Evolutionary conservation across 2,797 vertebrate genomes (phyloP), one percentile per base, ranked within the genome.

Genomic region (Cirrhinus mrigala): DNA sequence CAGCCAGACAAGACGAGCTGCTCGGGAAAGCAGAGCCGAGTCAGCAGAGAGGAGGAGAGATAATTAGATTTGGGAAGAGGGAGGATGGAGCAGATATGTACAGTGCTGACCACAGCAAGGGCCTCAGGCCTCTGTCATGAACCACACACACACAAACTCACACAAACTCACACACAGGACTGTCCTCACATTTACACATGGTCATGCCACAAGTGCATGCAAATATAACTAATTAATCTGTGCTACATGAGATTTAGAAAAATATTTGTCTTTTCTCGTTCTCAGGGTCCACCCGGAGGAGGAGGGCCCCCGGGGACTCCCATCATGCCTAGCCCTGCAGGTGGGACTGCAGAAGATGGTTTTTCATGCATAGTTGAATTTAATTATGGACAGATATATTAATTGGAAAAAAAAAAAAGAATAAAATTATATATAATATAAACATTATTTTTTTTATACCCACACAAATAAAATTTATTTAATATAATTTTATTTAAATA

Each of bases 271-370:
- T 40, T 50, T 60, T 68, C 15, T 33, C 11, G 22, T 76, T 82
- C 81, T 89, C 91, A 99, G 98, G 98, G 98, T 92, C 98, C 98
- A 91, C 97, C 97, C 0, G 98, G 98, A 91, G 97, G 98, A 88
- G 98, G 98, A 83, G 98, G 98, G 3, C 96, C 98, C 85, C 98
- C 98, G 85, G 98, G 98, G 90, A 99, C 98, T 71, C 98, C 98
- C 60, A 98, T 99, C 94, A 98, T 99, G 98, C 98, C 98, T 89
- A 99, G 98, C 94, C 98, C 98, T 93, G 98, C 98, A 97, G 98
- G 98, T 99, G 58, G 29, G 29, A 52, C 73, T 40, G 33, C 66
- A 62, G n/a, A 64, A 66, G 29, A 66, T 6, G 18, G 20, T 22
- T 54, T 22, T 54, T 54, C 18, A 33, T 54, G 48, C 73, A 54